Conservation (phyloP, 2,888 invertebrate species). For the Drosophila kanekoi region DNA sequence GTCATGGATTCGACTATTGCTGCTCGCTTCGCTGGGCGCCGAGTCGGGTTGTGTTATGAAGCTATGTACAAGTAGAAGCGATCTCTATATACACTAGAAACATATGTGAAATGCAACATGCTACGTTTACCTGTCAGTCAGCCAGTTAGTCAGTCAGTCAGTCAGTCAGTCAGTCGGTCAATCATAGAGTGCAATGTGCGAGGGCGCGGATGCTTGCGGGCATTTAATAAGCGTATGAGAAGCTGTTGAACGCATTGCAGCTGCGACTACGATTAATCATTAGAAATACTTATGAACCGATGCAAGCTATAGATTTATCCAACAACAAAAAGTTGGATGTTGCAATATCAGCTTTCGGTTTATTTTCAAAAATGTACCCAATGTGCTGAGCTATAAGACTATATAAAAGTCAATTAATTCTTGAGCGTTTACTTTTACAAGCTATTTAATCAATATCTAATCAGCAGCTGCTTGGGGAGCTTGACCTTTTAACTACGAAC, state of each 20-base stretch:
- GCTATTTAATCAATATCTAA: too few species aligned
- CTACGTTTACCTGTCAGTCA: conserved; percentile 52
- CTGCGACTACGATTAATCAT: not conserved
- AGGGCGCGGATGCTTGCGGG: not conserved
- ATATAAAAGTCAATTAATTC: too few species aligned
- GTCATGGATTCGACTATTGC: conserved; percentile 45
- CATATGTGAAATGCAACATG: conserved; percentile 51
- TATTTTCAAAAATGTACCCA: too few species aligned
- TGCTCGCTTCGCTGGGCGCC: conserved; percentile 60
- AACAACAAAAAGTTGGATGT: too few species aligned
- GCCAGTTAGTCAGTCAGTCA: conserved; percentile 13
- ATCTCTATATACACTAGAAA: conserved; percentile 29
- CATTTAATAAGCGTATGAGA: not conserved
- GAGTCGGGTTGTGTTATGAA: conserved; percentile 33
- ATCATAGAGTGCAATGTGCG: conserved; percentile 10
- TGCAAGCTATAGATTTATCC: too few species aligned
- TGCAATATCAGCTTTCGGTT: too few species aligned
- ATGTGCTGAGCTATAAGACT: too few species aligned
- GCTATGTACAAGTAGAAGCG: conserved; percentile 9
- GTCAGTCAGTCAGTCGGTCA: conserved; percentile 20
- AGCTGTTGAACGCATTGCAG: conserved; percentile 2
- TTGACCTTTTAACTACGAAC: too few species aligned
- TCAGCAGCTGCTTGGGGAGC: too few species aligned
- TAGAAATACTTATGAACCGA: too few species aligned
- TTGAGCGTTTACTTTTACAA: too few species aligned